phyloP scores from a whole-genome alignment of 2,888 invertebrate genomes.

The Clusia tigrina region DNA sequence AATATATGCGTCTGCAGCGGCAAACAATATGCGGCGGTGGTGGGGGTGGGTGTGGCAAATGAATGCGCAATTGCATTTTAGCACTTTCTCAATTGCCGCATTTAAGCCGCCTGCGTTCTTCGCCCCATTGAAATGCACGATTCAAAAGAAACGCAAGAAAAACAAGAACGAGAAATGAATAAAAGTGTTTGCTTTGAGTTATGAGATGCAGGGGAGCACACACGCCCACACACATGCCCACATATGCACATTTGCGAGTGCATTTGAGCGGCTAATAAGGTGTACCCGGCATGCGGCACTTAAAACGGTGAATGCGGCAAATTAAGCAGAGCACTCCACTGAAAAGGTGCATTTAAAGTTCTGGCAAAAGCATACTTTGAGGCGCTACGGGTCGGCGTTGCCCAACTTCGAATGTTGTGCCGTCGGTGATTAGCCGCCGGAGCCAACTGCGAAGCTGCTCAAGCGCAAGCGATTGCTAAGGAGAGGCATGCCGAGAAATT shows the following conservation, averaged over 20 bases:
- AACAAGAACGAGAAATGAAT: too few species aligned
- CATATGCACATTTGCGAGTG: neutral
- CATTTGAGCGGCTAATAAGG: slow-evolving; percentile 8
- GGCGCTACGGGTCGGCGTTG: too few species aligned
- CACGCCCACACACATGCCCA: neutral
- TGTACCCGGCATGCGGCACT: neutral
- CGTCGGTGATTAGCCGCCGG: too few species aligned
- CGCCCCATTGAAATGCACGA: neutral
- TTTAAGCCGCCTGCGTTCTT: neutral
- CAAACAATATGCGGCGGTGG: slow-evolving; percentile 2
- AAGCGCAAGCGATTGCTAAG: too few species aligned
- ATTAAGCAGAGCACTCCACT: neutral
- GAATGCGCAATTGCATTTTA: slow-evolving; percentile 5
- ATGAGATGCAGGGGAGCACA: neutral
- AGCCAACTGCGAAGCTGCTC: too few species aligned
- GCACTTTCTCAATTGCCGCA: slow-evolving; percentile 6
- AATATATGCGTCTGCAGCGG: slow-evolving; percentile 1
- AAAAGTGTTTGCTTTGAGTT: slow-evolving; percentile 6
- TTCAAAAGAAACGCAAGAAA: neutral
- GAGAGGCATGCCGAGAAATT: too few species aligned
- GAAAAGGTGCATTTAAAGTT: too few species aligned
- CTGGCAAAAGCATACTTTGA: too few species aligned
- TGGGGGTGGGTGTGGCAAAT: neutral
- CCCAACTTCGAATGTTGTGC: too few species aligned
- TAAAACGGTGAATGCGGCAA: neutral